Conservation (phyloP, 2,888 invertebrate species). For the Tortrix viridana region DNA sequence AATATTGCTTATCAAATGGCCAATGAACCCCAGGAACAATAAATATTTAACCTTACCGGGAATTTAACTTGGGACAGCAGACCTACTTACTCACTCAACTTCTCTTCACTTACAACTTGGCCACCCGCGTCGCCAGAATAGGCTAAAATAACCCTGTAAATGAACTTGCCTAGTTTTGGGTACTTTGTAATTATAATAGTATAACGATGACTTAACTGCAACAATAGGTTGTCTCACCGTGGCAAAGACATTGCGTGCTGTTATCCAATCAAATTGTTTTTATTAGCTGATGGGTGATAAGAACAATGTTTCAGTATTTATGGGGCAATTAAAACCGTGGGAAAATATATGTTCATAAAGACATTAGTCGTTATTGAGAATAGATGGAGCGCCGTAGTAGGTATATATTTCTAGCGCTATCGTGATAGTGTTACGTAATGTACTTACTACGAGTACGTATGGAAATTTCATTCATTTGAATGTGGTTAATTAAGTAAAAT, state of each 20-base stretch:
- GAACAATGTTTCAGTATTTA: slow-evolving; percentile 33
- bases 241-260: slow-evolving; percentile 24
- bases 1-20: too few species aligned
- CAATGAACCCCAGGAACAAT: too few species aligned
- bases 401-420: slow-evolving; percentile 7
- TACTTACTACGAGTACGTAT: neutral
- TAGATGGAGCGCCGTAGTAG: slow-evolving; percentile 10
- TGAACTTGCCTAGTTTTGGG: neutral
- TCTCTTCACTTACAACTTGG: too few species aligned
- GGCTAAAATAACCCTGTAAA: too few species aligned
- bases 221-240: slow-evolving; percentile 22
- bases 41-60: too few species aligned
- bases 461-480: neutral
- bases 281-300: slow-evolving; percentile 32
- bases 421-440: slow-evolving; percentile 22
- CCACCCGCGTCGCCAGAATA: too few species aligned
- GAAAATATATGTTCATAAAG: slow-evolving; percentile 31
- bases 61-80: too few species aligned
- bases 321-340: slow-evolving; percentile 33
- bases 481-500: too few species aligned
- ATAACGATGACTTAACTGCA: slow-evolving; percentile 7
- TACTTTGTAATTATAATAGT: neutral
- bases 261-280: slow-evolving; percentile 36
- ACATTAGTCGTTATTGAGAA: slow-evolving; percentile 29
- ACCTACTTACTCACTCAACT: too few species aligned